Base-by-base conservation (phyloP, 2,888 invertebrate species). In the Rotaria macrura region DNA sequence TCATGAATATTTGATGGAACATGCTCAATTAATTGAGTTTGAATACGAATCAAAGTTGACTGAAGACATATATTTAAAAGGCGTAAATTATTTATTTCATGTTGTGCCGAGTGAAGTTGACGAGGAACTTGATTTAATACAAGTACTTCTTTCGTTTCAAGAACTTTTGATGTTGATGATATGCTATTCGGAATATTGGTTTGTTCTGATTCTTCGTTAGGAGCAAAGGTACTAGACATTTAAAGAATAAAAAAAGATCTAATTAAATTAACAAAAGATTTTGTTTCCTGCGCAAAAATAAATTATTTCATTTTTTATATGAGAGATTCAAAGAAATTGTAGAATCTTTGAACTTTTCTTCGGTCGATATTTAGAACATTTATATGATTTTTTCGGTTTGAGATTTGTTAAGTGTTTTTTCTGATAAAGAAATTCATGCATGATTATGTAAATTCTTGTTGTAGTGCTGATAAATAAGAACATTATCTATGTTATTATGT, bases 11-110 rank as follows among this genome's bases (percentile, higher is more conserved):
- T 43, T 25, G 10, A 9, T 40, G 40, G 74, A 43, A 79, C 23
- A 43, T 79, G 25, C 20, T 79, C 74, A 38, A 79, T 43, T 79
- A 79, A 43, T 79, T 79, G 74, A 79, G 74, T 79, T 43, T 79
- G 74, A 25, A 43, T 43, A 25, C 43, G 38, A 43, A 43, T 25
- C 14, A 79, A 79, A 5, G 74, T 43, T 43, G 74, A 40, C 43
- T 79, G 74, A 43, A 79, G 74, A 79, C 43, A 79, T 43, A 79
- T 40, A 79, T 79, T 79, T 79, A 79, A 43, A 6, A 79, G 38
- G 25, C 43, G 38, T 25, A 79, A 43, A 79, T 43, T 79, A 79
- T 79, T 79, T 40, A 79, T 79, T 43, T 79, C 74, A 10, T 79
- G 38, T 43, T 79, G 74, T 25, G 43, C 74, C 9, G 25, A 40